phyloP scores from a whole-genome alignment of 2,113 vertebrate species.

The Terrapene triunguis region DNA sequence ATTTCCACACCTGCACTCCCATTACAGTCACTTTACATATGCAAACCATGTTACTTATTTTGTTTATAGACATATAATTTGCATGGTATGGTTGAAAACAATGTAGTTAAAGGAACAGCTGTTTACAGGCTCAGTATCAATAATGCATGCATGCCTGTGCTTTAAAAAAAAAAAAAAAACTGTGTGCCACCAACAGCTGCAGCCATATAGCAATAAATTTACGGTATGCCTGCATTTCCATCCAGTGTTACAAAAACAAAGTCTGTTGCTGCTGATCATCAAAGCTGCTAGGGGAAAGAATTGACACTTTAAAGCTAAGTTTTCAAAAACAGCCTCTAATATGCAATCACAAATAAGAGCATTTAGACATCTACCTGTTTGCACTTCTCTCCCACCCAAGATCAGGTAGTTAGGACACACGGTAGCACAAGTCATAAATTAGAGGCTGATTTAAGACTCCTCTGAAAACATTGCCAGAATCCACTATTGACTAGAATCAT shows the following conservation, averaged over 20 bases:
- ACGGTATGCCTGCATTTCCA: background rate
- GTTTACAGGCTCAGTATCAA: background rate
- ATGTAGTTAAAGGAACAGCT: background rate
- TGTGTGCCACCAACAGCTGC: background rate
- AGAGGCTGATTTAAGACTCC: background rate
- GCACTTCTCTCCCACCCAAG: background rate
- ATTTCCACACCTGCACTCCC: constrained; percentile 33
- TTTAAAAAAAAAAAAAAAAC: background rate
- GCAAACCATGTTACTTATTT: background rate
- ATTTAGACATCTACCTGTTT: background rate
- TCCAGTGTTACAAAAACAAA: background rate
- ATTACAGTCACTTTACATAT: constrained; percentile 45
- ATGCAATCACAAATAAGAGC: background rate
- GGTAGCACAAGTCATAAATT: background rate
- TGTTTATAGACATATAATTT: background rate
- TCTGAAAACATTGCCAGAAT: background rate
- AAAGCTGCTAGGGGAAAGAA: background rate
- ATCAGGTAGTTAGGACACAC: background rate
- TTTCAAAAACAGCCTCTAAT: background rate
- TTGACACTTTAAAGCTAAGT: background rate
- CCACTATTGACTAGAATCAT: background rate
- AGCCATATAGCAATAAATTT: background rate
- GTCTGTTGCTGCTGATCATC: background rate
- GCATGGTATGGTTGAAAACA: constrained; percentile 17
- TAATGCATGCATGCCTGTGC: background rate